phyloP scores from a whole-genome alignment of 2,113 vertebrate genomes.

The Sorex fumeus region DNA sequence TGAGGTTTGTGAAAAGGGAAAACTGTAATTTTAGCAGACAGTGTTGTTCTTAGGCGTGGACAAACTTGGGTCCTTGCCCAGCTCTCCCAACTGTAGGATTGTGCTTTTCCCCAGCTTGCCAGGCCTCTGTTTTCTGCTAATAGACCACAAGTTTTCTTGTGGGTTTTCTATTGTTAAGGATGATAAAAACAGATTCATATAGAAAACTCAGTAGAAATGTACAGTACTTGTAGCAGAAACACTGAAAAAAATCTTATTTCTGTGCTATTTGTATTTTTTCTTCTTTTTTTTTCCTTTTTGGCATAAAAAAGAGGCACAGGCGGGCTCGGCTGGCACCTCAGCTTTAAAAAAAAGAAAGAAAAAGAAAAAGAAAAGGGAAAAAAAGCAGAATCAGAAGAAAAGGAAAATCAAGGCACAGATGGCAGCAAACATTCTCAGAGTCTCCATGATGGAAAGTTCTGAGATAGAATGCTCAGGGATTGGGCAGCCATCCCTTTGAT shows the following conservation, averaged over 20 bases:
- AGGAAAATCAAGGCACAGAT: slow-evolving; percentile 81
- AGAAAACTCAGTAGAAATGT: slow-evolving; percentile 75
- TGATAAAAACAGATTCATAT: slow-evolving; percentile 63
- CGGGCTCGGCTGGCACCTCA: slow-evolving; percentile 82
- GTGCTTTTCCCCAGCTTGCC: slow-evolving; percentile 70
- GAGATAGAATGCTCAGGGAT: slow-evolving; percentile 45
- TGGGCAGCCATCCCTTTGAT: slow-evolving; percentile 58
- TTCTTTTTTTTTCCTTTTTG: slow-evolving; percentile 64
- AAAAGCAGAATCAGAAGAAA: slow-evolving; percentile 74
- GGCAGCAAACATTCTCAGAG: slow-evolving; percentile 76
- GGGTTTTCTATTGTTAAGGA: slow-evolving; percentile 69
- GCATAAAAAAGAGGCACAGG: slow-evolving; percentile 79
- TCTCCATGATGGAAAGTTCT: slow-evolving; percentile 74
- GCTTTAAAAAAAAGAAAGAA: slow-evolving; percentile 57
- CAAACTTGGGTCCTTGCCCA: slow-evolving; percentile 81
- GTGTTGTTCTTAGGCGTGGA: slow-evolving; percentile 80
- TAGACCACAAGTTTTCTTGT: slow-evolving; percentile 76
- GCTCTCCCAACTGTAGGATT: slow-evolving; percentile 76
- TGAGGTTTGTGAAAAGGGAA: slow-evolving; percentile 85
- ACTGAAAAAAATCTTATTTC: slow-evolving; percentile 75
- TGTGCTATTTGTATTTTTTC: slow-evolving; percentile 78
- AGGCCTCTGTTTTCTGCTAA: slow-evolving; percentile 85
- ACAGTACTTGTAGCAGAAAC: slow-evolving; percentile 71
- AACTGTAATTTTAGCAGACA: slow-evolving; percentile 86
- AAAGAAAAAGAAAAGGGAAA: slow-evolving; percentile 24